These are phyloP conservation scores for Matsumurasca onukii DNA, from an alignment of 1,140 invertebrate species.

Conservation along the genomic window DNA sequence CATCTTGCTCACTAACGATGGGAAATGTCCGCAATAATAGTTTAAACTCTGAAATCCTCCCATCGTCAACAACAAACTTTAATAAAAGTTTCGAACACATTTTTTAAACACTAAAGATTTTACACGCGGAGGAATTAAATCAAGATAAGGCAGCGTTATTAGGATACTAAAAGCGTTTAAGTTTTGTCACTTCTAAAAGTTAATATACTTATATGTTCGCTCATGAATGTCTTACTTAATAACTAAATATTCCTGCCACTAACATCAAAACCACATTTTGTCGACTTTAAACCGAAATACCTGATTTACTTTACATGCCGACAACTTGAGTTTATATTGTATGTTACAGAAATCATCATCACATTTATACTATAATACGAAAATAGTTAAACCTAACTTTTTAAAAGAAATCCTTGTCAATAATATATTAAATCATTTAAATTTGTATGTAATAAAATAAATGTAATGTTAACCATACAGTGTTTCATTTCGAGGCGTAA, in stretches of 20 bases:
- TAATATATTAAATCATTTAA: constrained; percentile 30
- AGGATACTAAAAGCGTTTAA: too few relatives aligned
- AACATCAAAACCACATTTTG: constrained; percentile 7
- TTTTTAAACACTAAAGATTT: too few relatives aligned
- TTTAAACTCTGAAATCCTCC: too few relatives aligned
- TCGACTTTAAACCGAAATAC: constrained; percentile 2
- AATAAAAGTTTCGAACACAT: too few relatives aligned
- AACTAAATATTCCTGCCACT: constrained; percentile 28
- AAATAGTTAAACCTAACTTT: constrained; percentile 31
- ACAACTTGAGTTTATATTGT: constrained; percentile 16
- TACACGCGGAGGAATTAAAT: too few relatives aligned
- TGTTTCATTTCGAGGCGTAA: constrained; percentile 15
- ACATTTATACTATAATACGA: constrained; percentile 31
- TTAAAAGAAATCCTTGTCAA: constrained; percentile 27
- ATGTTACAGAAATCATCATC: constrained; percentile 21
- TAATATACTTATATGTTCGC: too few relatives aligned
- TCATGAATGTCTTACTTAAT: not conserved
- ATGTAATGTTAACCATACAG: constrained; percentile 27
- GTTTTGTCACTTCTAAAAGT: too few relatives aligned
- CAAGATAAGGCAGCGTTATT: too few relatives aligned
- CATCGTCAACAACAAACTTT: too few relatives aligned
- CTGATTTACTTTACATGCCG: constrained; percentile 22
- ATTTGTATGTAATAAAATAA: constrained; percentile 32
- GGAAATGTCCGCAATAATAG: too few relatives aligned
- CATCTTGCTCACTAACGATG: too few relatives aligned